Percentiles rank a stretch among this genome's conserved stretches.
Conservation (phyloP, 2,888 invertebrate genomes). For the Trissolcus japonicus region DNA sequence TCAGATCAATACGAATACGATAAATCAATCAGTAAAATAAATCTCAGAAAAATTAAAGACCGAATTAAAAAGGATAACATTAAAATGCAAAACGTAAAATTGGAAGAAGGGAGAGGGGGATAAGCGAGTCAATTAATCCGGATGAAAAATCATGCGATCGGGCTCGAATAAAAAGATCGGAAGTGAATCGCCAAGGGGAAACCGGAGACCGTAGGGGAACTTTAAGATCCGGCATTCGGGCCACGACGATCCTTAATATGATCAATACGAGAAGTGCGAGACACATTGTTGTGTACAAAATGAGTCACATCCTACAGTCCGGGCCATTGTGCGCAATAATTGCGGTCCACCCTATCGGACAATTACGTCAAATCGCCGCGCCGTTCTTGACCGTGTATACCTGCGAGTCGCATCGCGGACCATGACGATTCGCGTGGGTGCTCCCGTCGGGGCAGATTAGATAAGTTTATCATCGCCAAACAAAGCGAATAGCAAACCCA, state of each 20-base stretch:
- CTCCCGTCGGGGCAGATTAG: conserved; percentile 14
- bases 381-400: conserved; percentile 31
- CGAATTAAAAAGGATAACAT: too few relatives aligned
- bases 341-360: conserved; percentile 35
- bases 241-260: conserved; percentile 48
- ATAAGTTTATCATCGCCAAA: neutral
- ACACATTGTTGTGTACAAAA: conserved; percentile 41
- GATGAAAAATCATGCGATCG: too few relatives aligned
- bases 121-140: neutral
- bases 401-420: conserved; percentile 19
- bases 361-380: conserved; percentile 34
- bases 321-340: conserved; percentile 42
- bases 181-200: conserved; percentile 36
- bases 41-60: too few relatives aligned
- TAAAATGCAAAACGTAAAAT: too few relatives aligned
- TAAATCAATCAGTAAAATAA: too few relatives aligned
- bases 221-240: conserved; percentile 48
- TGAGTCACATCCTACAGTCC: conserved; percentile 48
- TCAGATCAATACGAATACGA: too few relatives aligned
- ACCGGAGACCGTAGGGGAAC: conserved; percentile 14
- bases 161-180: conserved; percentile 31
- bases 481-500: too few relatives aligned
- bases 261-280: conserved; percentile 47
- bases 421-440: conserved; percentile 8
- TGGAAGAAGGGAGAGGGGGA: too few relatives aligned